Evolutionary conservation across 2,797 vertebrate species (phyloP), one percentile per base, ranked within the genome.

Genomic region (Spinus olivaceus): DNA sequence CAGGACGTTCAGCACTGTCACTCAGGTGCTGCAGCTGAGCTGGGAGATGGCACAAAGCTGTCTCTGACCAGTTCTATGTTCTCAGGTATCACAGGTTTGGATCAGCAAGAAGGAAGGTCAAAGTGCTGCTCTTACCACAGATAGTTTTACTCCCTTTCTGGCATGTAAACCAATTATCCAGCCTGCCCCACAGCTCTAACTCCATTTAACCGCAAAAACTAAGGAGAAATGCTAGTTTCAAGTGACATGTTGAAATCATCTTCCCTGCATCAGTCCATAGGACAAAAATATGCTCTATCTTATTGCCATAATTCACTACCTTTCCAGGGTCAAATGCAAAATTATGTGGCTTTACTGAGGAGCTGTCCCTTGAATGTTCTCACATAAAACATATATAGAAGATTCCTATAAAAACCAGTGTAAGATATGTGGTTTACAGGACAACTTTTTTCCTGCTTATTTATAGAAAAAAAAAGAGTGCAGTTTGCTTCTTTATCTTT

Each of bases 1-100:
- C 59, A 84, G 33, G 6, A 30, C 44, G 7, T 6, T 24, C 63
- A 17, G 4, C 2, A 35, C 21, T n/a, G 59, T 1, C 33, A 2
- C 76, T 8, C 0, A 3, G 17, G 42, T 4, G 3, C 15, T 24
- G 66, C 24, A 69, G 0, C 14, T 14, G 10, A 28, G 16, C 18
- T 12, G 17, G 22, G 37, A 69, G 16, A 35, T 2, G 17, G 13
- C 50, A 78, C 24, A 49, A 35, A 37, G n/a, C 32, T 33, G 57
- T 12, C 33, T 16, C 41, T 28, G 33, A 44, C 24, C 10, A 19
- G 19, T 12, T 49, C 19, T 9, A 20, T 8, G 16, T 47, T 67
- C 53, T 64, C 61, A 59, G 12, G 7, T 49, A n/a, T 50, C 30
- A 12, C 0, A 60, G 22, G 13, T 37, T 50, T 49, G 51, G 24